Evolutionary conservation across 1,140 invertebrate species (phyloP).

Genomic region (Penaeus japonicus): DNA sequence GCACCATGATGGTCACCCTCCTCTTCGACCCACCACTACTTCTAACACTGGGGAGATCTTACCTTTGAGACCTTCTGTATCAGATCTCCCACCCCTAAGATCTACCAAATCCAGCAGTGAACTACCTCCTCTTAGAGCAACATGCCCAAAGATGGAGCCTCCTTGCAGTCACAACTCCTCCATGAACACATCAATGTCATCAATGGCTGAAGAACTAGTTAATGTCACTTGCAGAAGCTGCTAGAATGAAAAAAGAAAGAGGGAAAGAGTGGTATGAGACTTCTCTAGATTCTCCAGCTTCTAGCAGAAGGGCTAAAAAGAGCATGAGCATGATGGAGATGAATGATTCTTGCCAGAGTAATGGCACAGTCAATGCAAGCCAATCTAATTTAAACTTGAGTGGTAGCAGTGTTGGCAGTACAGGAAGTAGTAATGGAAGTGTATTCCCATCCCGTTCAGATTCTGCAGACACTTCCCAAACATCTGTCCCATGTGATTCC

Average conservation of each 20-base stretch:
- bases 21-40: conserved; percentile 33
- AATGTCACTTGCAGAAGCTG: conserved; percentile 56
- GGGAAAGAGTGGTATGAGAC: conserved; percentile 81
- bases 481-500: conserved; percentile 39
- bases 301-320: conserved; percentile 50
- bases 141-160: conserved; percentile 23
- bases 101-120: conserved; percentile 52
- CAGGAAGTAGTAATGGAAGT: conserved; percentile 41
- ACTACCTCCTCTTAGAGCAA: conserved; percentile 55
- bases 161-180: conserved; percentile 34
- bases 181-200: conserved; percentile 29
- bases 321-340: conserved; percentile 40
- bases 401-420: conserved; percentile 49
- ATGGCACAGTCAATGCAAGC: conserved; percentile 50
- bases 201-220: conserved; percentile 50
- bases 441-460: conserved; percentile 46
- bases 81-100: conserved; percentile 49
- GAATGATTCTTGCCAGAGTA: conserved; percentile 50
- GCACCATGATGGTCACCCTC: conserved; percentile 32
- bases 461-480: conserved; percentile 45
- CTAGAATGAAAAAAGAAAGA: conserved; percentile 59
- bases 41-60: conserved; percentile 32
- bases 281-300: conserved; percentile 71
- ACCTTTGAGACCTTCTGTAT: conserved; percentile 13
- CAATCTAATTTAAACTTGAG: conserved; percentile 39